phyloP scores from a whole-genome alignment of 2,888 invertebrate species.

The Eupithecia centaureata region DNA sequence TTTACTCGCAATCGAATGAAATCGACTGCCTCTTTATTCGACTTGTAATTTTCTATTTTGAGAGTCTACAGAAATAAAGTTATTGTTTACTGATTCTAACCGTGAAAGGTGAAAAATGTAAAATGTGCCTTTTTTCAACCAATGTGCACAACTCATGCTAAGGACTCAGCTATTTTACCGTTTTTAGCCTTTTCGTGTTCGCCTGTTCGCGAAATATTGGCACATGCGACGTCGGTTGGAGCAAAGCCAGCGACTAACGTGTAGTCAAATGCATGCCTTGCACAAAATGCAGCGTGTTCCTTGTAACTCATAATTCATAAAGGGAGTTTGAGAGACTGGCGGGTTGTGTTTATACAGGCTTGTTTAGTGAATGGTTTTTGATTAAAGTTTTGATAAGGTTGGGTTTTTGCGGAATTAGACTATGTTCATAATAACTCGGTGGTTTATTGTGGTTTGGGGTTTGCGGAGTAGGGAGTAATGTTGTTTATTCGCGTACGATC shows the following conservation, averaged over 20 bases:
- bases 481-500: too few species aligned
- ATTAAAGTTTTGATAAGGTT: not conserved
- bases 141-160: too few species aligned
- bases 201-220: conserved; percentile 31
- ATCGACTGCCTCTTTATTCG: too few species aligned
- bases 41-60: too few species aligned
- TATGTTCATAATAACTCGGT: not conserved
- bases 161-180: conserved; percentile 25
- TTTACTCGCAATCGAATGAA: too few species aligned
- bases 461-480: too few species aligned
- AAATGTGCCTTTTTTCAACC: too few species aligned
- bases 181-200: conserved; percentile 29
- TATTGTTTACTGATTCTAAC: too few species aligned
- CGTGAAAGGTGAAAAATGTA: too few species aligned
- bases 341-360: not conserved
- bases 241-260: conserved; percentile 29
- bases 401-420: not conserved
- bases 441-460: not conserved
- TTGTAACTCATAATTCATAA: conserved; percentile 21
- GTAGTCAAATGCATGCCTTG: conserved; percentile 32
- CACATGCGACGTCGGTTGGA: conserved; percentile 30
- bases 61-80: too few species aligned
- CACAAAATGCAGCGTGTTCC: not conserved
- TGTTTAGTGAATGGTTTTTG: not conserved
- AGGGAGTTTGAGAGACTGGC: not conserved